Evolutionary conservation across 2,113 vertebrate species (phyloP), one percentile per base, ranked within the genome.

Genomic region (Holacanthus passer): DNA sequence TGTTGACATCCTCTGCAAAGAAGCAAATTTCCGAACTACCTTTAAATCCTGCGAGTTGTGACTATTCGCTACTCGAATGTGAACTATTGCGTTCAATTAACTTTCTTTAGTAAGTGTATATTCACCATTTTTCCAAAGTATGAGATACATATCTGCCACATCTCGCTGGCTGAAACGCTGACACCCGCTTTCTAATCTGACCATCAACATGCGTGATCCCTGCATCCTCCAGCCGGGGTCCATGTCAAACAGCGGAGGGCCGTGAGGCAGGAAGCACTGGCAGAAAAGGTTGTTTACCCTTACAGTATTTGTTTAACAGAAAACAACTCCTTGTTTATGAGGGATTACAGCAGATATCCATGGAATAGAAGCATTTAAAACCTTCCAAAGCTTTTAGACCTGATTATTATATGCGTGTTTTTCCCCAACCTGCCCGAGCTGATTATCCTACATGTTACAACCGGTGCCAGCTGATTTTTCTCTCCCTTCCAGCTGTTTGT

Each of bases 401-500:
- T 82, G 86, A 94, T 93, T 91, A 90, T 92, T 84, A 70, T 53
- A 77, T 83, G 91, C 75, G 16, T 89, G 85, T 74, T 77, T 88
- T 82, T 79, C 88, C 59, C 82, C 82, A 81, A 92, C 84, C 87
- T 91, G 89, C 88, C 81, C 65, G 13, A 84, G 84, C 85, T 89
- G 90, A 93, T 93, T 92, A 89, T 91, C 88, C 74, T 80, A 85
- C 88, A 84, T 89, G 84, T 87, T 74, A 73, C 75, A 83, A 83
- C 79, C 62, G 29, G 87, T 85, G 65, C 88, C 91, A 90, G 91
- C 77, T 90, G 90, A 94, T 94, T 85, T 87, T 56, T 73, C 78
- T 89, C 86, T 73, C 72, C 77, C 81, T 79, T 91, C 91, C 92
- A 92, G 90, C 89, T 91, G 90, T 89, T 90, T 92, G 88, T 88